phyloP scores from a whole-genome alignment of 2,888 invertebrate species.

The Prosapia bicincta region DNA sequence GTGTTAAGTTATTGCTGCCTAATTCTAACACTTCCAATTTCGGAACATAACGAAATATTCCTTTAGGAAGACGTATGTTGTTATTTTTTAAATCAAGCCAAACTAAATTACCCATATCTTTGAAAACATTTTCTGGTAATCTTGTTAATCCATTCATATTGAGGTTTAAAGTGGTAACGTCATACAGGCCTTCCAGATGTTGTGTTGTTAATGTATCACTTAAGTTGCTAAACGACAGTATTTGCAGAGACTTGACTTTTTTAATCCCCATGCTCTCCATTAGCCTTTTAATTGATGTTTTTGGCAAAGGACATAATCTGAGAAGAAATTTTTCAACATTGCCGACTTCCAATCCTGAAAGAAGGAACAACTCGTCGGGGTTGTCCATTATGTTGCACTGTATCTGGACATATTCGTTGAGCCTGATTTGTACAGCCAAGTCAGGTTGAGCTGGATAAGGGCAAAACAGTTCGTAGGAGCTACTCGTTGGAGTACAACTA shows the following conservation, averaged over 20 bases:
- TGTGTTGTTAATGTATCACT: constrained; percentile 55
- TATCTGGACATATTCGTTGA: constrained; percentile 27
- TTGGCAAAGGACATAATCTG: constrained; percentile 55
- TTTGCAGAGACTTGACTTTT: constrained; percentile 41
- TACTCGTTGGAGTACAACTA: constrained; percentile 27
- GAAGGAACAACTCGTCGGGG: constrained; percentile 46
- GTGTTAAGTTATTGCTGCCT: constrained; percentile 61
- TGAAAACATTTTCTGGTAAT: constrained; percentile 60
- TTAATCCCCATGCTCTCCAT: constrained; percentile 50
- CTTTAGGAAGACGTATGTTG: constrained; percentile 54
- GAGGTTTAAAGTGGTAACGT: constrained; percentile 54
- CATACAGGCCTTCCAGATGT: constrained; percentile 56
- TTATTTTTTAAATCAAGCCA: constrained; percentile 63
- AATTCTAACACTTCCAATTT: constrained; percentile 59
- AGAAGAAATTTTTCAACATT: constrained; percentile 51
- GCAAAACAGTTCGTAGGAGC: constrained; percentile 7
- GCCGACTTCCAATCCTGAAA: constrained; percentile 51
- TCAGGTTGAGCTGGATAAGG: constrained; percentile 27
- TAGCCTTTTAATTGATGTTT: constrained; percentile 51
- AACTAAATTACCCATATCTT: constrained; percentile 55
- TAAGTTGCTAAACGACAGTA: constrained; percentile 52
- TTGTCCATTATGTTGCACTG: constrained; percentile 28
- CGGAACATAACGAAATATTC: constrained; percentile 53
- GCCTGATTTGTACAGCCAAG: constrained; percentile 28
- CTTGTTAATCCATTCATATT: constrained; percentile 59